phyloP scores from a whole-genome alignment of 1,140 invertebrate genomes.

The Melipona quadrifasciata region DNA sequence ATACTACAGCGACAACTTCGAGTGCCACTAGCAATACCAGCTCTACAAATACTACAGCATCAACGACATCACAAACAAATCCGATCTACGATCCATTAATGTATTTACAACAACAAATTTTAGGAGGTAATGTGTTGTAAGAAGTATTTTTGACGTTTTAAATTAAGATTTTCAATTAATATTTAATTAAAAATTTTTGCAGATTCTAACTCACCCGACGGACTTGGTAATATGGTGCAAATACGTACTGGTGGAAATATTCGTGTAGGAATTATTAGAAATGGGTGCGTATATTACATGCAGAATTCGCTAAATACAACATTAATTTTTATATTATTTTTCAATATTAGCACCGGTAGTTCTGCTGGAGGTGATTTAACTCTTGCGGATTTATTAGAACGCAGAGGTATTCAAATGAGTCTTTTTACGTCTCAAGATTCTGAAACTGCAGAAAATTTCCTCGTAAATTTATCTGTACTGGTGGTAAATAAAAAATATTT shows the following conservation, averaged over 20 bases:
- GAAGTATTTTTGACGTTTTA: neutral
- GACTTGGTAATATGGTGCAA: constrained; percentile 50
- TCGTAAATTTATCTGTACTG: constrained; percentile 62
- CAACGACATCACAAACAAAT: constrained; percentile 23
- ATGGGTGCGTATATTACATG: constrained; percentile 43
- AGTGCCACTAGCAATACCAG: constrained; percentile 43
- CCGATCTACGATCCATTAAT: constrained; percentile 13
- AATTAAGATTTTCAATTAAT: neutral
- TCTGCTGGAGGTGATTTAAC: constrained; percentile 24
- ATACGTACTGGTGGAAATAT: constrained; percentile 44
- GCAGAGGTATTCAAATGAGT: constrained; percentile 37
- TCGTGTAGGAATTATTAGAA: constrained; percentile 47
- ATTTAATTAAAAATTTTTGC: neutral
- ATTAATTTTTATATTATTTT: constrained; percentile 6
- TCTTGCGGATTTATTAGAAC: constrained; percentile 57
- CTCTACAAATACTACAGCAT: constrained; percentile 46
- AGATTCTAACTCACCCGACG: constrained; percentile 47
- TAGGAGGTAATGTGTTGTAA: neutral
- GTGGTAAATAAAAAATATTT: constrained; percentile 60
- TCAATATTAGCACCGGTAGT: constrained; percentile 23
- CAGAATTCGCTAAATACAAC: neutral
- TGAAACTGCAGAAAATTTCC: constrained; percentile 56
- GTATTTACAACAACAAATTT: constrained; percentile 37
- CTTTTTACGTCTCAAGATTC: constrained; percentile 31
- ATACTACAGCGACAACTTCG: constrained; percentile 51